A percentile compares a stretch with the other conserved stretches of the same genome.
Conservation (phyloP, 2,888 invertebrate species). For the Metallyticus violacea region DNA sequence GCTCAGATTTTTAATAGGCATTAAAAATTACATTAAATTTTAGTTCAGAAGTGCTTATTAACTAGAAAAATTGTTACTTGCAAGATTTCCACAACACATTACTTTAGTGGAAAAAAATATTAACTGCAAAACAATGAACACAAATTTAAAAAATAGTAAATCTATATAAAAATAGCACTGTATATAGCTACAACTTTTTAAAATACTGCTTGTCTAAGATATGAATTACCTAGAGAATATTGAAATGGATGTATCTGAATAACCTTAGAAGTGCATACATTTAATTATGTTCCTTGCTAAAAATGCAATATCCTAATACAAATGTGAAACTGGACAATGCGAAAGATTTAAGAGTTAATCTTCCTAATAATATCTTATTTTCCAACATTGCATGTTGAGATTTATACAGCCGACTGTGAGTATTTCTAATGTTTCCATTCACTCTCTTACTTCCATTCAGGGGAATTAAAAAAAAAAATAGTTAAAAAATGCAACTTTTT, state of each 20-base stretch:
- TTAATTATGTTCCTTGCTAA: not conserved
- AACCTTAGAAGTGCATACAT: not conserved
- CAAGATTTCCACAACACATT: no score
- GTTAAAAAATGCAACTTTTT: not conserved
- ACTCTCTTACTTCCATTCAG: not conserved
- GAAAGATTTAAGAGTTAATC: not conserved
- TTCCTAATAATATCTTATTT: not conserved
- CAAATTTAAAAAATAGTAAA: not conserved
- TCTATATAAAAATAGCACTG: not conserved
- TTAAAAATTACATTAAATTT: not conserved
- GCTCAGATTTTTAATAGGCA: not conserved
- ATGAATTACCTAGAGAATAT: not conserved
- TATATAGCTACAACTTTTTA: not conserved
- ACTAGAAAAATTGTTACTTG: no score
- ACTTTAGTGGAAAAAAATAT: no score
- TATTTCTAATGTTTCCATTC: not conserved
- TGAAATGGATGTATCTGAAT: no score
- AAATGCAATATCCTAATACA: not conserved
- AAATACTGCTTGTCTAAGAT: not conserved
- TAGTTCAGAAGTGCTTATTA: no score
- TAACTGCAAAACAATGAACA: not conserved
- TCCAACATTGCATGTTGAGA: constrained; percentile 7
- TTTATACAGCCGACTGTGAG: constrained; percentile 24
- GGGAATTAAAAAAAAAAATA: not conserved
- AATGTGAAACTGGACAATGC: not conserved